phyloP scores from a whole-genome alignment of 1,140 invertebrate species.

The Drosophila pandora region DNA sequence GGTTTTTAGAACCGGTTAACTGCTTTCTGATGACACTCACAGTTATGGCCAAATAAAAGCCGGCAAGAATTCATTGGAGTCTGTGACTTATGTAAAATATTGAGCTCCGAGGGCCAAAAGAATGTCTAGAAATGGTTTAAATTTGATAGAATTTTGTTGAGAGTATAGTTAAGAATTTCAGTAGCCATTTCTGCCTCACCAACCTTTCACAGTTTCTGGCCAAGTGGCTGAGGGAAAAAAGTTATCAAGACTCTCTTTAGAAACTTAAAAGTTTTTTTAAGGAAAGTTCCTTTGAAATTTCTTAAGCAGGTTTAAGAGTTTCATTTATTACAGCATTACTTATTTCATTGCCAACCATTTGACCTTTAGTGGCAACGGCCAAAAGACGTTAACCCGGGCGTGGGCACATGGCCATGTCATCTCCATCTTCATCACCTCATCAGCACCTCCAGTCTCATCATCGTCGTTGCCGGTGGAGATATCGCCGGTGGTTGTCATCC shows the following conservation, averaged over 20 bases:
- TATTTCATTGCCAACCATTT: conserved; percentile 20
- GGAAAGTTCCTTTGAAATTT: not conserved
- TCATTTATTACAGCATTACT: not conserved
- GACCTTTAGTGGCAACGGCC: conserved; percentile 56
- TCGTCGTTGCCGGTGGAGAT: conserved; percentile 32
- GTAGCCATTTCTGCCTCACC: not conserved
- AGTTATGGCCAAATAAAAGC: conserved; percentile 54
- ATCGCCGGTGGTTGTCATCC: conserved; percentile 32
- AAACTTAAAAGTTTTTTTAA: not conserved
- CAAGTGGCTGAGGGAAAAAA: too few species aligned
- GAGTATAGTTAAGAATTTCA: not conserved
- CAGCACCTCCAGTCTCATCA: conserved; percentile 10
- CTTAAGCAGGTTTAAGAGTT: not conserved
- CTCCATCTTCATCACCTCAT: conserved; percentile 20
- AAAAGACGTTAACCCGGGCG: conserved; percentile 59
- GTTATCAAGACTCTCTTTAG: too few species aligned
- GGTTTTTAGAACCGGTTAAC: conserved; percentile 59
- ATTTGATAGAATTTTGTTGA: not conserved
- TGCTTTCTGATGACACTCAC: conserved; percentile 70
- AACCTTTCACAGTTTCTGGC: not conserved
- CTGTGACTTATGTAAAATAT: conserved; percentile 44
- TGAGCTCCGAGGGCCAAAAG: conserved; percentile 3
- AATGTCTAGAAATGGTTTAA: conserved; percentile 6
- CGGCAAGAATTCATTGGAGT: conserved; percentile 23
- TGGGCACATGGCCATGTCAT: conserved; percentile 43